These are phyloP conservation scores for Scolopax mira DNA, from an alignment of 2,113 vertebrate species.

Conservation along the genomic window DNA sequence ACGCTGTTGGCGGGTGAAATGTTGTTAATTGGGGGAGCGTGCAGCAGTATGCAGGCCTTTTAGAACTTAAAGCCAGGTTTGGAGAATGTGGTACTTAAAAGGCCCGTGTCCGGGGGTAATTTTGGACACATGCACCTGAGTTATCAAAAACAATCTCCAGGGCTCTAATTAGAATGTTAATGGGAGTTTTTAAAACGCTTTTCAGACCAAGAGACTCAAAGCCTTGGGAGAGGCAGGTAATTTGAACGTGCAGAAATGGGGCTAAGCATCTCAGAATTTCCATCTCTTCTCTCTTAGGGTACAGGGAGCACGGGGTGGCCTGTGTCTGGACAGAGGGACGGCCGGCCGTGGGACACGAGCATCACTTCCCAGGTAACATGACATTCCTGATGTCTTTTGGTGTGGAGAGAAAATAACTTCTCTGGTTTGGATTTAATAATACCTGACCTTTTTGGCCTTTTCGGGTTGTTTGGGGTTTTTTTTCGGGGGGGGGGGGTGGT, in stretches of 20 bases:
- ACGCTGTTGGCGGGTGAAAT: background rate
- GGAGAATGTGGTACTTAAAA: background rate
- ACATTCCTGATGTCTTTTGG: background rate
- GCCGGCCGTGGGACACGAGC: background rate
- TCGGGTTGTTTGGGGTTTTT: too few species aligned
- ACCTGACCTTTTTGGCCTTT: conserved; percentile 1
- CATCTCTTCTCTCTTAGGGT: background rate
- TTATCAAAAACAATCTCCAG: background rate
- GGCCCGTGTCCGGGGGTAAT: background rate
- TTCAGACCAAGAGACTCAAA: background rate
- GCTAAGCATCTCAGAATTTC: background rate
- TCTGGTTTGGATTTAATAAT: background rate
- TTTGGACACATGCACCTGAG: background rate
- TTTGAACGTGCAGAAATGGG: background rate
- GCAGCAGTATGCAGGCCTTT: background rate
- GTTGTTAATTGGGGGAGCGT: background rate
- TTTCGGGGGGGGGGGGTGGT: too few species aligned
- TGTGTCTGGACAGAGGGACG: background rate
- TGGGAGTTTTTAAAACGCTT: background rate
- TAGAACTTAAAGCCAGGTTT: background rate
- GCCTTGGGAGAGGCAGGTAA: background rate
- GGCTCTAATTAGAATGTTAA: background rate
- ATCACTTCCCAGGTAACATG: conserved; percentile 27
- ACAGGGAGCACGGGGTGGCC: background rate
- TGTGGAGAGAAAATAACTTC: background rate